A percentile compares a stretch with the other conserved stretches of the same genome.
Evolutionary conservation across 2,797 vertebrate genomes (phyloP).

Genomic region (Hirundo rustica): DNA sequence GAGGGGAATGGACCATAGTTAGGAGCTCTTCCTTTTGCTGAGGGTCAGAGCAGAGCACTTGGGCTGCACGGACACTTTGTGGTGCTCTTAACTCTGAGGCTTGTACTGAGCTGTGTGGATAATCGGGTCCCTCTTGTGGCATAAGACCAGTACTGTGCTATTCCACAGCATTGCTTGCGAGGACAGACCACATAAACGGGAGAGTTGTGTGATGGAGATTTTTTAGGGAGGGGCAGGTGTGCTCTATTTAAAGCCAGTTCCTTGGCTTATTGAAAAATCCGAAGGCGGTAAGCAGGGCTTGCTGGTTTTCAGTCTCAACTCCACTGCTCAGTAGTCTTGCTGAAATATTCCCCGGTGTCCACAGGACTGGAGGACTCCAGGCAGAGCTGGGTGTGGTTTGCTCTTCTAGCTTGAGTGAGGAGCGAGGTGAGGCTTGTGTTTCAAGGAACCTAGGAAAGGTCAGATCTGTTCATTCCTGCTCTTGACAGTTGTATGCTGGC

Average conservation of each 20-base stretch:
- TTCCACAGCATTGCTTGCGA: fast-evolving
- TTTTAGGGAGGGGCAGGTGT: neutral
- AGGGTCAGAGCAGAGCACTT: neutral
- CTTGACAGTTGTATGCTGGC: neutral
- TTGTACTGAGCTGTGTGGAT: neutral
- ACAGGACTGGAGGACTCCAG: neutral
- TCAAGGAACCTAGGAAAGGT: neutral
- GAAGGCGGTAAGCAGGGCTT: neutral
- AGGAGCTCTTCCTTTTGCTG: neutral
- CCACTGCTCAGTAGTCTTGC: neutral
- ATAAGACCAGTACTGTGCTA: neutral
- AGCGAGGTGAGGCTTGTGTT: neutral
- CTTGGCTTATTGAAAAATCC: neutral
- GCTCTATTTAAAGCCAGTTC: neutral
- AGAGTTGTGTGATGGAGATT: neutral
- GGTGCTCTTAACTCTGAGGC: neutral
- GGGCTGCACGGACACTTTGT: neutral
- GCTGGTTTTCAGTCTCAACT: neutral
- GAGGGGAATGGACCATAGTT: neutral
- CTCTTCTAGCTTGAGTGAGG: neutral
- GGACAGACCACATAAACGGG: neutral
- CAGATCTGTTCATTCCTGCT: neutral
- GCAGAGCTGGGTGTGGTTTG: neutral
- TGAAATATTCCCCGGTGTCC: neutral
- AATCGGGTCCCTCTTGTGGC: constrained; percentile 46